These are phyloP conservation scores for Apodemus agrarius DNA, from an alignment of 2,797 vertebrate species.

Conservation along the genomic window DNA sequence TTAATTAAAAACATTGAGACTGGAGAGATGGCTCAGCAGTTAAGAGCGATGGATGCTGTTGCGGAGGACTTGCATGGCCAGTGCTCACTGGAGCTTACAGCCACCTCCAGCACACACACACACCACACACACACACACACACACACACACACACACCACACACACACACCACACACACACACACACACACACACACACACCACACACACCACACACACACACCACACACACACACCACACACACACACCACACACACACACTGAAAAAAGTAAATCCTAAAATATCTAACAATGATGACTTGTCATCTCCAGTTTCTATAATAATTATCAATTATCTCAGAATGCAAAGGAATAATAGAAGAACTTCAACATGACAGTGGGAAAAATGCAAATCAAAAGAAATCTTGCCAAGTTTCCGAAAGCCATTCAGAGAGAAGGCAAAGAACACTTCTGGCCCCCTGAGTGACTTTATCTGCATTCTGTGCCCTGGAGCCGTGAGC, in stretches of 20 bases:
- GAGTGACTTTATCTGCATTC: neutral
- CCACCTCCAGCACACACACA: neutral
- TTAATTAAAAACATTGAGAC: neutral
- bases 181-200: too few relatives aligned
- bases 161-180: neutral
- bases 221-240: too few relatives aligned
- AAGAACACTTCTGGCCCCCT: neutral
- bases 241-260: neutral
- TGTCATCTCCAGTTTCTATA: neutral
- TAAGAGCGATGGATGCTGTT: neutral
- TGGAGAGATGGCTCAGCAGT: neutral
- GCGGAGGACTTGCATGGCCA: neutral
- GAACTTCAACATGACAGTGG: neutral
- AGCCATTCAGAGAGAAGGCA: neutral
- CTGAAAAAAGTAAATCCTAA: neutral
- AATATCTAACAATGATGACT: neutral
- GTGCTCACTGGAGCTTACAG: too few relatives aligned
- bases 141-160: neutral
- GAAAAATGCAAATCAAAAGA: constrained; percentile 5
- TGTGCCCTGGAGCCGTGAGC: neutral
- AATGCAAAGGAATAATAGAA: constrained; percentile 7
- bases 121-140: too few relatives aligned
- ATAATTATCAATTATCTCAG: neutral
- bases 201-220: too few relatives aligned
- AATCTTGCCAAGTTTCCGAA: neutral